phyloP scores from a whole-genome alignment of 2,797 vertebrate genomes.

The Poliocrania exsul region DNA sequence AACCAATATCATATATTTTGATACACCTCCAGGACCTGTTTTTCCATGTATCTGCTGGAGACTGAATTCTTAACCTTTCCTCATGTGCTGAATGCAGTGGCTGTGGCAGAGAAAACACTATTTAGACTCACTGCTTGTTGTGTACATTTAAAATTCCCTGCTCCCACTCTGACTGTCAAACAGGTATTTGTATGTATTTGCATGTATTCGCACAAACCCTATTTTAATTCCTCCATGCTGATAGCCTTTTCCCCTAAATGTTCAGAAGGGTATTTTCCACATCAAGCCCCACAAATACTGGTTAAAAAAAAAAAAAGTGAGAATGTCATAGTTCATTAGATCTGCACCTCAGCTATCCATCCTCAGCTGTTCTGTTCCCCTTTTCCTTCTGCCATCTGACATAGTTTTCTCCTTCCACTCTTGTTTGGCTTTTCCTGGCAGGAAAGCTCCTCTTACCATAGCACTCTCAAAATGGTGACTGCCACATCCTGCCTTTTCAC shows the following conservation, averaged over 20 bases:
- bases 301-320: neutral
- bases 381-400: neutral
- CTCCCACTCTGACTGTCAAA: neutral
- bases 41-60: neutral
- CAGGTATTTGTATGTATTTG: neutral
- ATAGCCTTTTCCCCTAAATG: neutral
- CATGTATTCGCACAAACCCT: neutral
- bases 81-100: neutral
- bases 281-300: neutral
- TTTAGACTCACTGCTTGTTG: neutral
- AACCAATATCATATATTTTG: neutral
- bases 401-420: neutral
- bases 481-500: neutral
- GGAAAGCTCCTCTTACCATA: neutral
- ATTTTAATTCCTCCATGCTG: neutral
- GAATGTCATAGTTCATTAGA: neutral
- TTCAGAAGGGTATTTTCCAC: neutral
- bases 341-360: neutral
- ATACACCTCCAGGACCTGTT: neutral
- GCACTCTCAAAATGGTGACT: neutral
- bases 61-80: constrained; percentile 6
- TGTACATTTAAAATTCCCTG: neutral
- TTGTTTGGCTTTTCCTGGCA: neutral
- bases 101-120: neutral
- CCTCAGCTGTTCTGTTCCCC: neutral